A percentile compares a stretch with the other conserved stretches of the same genome.
Evolutionary conservation across 2,113 vertebrate genomes (phyloP).

Genomic region (Stegastes partitus): DNA sequence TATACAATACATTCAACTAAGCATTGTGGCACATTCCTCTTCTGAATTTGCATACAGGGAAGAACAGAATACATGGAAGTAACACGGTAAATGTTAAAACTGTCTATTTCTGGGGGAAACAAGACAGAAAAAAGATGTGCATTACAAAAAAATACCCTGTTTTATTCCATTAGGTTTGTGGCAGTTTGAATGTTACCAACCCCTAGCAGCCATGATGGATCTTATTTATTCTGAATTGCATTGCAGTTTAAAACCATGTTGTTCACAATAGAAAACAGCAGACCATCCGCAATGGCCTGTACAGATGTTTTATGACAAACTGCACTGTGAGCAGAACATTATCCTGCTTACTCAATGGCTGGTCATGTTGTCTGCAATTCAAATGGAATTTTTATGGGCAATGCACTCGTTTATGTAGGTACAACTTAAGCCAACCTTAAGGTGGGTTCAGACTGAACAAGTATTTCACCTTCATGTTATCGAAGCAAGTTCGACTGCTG

Average conservation of each 20-base stretch:
- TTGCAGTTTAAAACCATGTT: background rate
- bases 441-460: too few relatives aligned
- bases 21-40: constrained; percentile 60
- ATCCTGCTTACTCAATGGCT: too few relatives aligned
- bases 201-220: background rate
- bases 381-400: too few relatives aligned
- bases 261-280: background rate
- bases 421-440: background rate
- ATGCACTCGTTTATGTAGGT: background rate
- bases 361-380: too few relatives aligned
- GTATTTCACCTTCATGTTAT: too few relatives aligned
- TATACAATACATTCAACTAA: constrained; percentile 76
- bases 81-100: constrained; percentile 29
- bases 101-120: constrained; percentile 5
- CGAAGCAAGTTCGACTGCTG: too few relatives aligned
- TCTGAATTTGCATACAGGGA: constrained; percentile 58
- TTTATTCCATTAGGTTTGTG: constrained; percentile 43
- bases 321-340: background rate
- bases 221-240: background rate
- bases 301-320: background rate
- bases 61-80: constrained; percentile 21
- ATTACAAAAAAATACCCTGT: constrained; percentile 58
- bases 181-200: constrained; percentile 31
- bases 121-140: background rate
- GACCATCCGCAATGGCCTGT: background rate